Base-by-base conservation (phyloP, 2,888 invertebrate species). In the Rhimphoctona megacephalus region DNA sequence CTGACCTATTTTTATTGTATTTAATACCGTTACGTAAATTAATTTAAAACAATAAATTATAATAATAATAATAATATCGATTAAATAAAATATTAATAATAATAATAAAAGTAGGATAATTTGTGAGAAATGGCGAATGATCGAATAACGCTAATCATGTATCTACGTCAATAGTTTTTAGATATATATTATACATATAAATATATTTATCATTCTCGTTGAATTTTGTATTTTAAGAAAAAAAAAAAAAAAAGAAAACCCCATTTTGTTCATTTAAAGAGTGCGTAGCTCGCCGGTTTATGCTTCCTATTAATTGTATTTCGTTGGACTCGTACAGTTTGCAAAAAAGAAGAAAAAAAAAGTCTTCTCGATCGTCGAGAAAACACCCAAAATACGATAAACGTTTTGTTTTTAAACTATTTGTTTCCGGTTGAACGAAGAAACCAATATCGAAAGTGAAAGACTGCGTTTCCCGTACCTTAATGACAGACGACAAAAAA, bases 401-500 rank as follows among this genome's bases (percentile, higher is more conserved):
- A 54, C 61, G 74, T 70, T 69, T 22, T 33, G 4, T 36, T 72
- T 36, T 9, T 70, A 30, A 54, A 64, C 54, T 57, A 69, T 67
- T 82, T 76, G 74, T 79, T 74, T 78, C 81, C 57, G 54, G 73
- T 43, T 88, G 43, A 17, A n/a, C 5, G 7, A 49, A 49, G 5
- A 49, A 49, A 80, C 64, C 78, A 85, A 82, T 89, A 89, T 90
- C 88, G 76, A 84, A 90, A 88, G 86, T 64, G 69, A 80, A 90
- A 90, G 90, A 91, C 89, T 89, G 92, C 88, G 86, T 90, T 90
- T 90, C 84, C 43, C 88, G 83, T 90, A 88, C 85, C 88, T 88
- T 87, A 83, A 77, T 52, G 73, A 69, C 46, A 25, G 30, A 78
- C 39, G 14, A 61, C 2, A 7, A 61, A 43, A 78, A 72, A 83